Percentiles rank a stretch among this genome's conserved stretches.
Conservation (phyloP, 2,113 vertebrate genomes). For the western clawed frog (Xenopus tropicalis) region UCB_Xtro_10.0 CM004443.2:52569001-52569500, state of each 20-base stretch:
- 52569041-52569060: constrained; percentile 1
- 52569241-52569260: constrained; percentile 21
- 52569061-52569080: background rate
- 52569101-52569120: constrained; percentile 30
- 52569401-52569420: too few species aligned
- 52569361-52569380: too few species aligned
- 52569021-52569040: too few species aligned
- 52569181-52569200: constrained; percentile 18
- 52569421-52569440: too few species aligned
- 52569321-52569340: too few species aligned
- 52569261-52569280: constrained; percentile 17
- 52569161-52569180: constrained; percentile 36
- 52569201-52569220: constrained; percentile 21
- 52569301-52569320: background rate
- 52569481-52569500: too few species aligned
- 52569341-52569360: too few species aligned
- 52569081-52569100: constrained; percentile 13
- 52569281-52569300: constrained; percentile 19
- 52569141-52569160: constrained; percentile 9
- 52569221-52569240: constrained; percentile 30
- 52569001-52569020: too few species aligned
- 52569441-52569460: too few species aligned
- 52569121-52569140: constrained; percentile 15
- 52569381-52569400: too few species aligned
- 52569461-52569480: too few species aligned